Evolutionary conservation across 1,140 invertebrate genomes (phyloP), one percentile per base, ranked within the genome.

Genomic region (Drosophila sulfurigaster): DNA sequence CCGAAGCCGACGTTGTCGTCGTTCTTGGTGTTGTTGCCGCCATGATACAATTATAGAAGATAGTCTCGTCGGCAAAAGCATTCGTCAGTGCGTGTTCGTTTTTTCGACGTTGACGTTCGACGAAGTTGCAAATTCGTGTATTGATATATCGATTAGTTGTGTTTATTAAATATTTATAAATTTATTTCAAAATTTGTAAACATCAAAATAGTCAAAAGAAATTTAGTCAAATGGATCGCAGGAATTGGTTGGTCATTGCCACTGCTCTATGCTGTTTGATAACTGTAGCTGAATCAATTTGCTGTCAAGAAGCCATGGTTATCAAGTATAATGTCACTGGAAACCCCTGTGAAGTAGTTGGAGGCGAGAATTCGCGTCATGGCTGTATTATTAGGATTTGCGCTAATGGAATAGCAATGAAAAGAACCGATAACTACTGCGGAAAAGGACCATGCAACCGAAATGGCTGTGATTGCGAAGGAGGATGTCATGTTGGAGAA

Each of bases 11-110:
- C 54, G 51, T 38, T 70, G 59, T 38, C 54, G 41, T 38, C 30
- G 13, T 13, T 54, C 67, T 48, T 32, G 52, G 20, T 57, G 48
- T 13, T 57, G 59, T 63, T 77, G 72, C 67, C 75, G 73, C 49
- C 20, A 25, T 25, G 20, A 25, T 25, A 4, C 20, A 25, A 25
- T 25, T 25, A 2, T 0, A 3, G 2, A 25, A 25, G 20, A 25
- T 25, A 25, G 20, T 25, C 20, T 25, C 20, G 20, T 25, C 20
- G 2, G 20, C 20, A 25, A 25, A 25, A 25, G 20, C 20, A 4
- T 25, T 25, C 20, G 20, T 25, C 20, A 25, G 20, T 25, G 3
- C 20, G 3, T 25, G 20, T 25, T 25, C 20, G 20, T 25, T 25
- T 25, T 25, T 25, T 25, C 20, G 20, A 25, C 20, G 20, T 25